These are phyloP conservation scores for Encarsia formosa DNA, from an alignment of 2,888 invertebrate genomes.

Conservation along the genomic window DNA sequence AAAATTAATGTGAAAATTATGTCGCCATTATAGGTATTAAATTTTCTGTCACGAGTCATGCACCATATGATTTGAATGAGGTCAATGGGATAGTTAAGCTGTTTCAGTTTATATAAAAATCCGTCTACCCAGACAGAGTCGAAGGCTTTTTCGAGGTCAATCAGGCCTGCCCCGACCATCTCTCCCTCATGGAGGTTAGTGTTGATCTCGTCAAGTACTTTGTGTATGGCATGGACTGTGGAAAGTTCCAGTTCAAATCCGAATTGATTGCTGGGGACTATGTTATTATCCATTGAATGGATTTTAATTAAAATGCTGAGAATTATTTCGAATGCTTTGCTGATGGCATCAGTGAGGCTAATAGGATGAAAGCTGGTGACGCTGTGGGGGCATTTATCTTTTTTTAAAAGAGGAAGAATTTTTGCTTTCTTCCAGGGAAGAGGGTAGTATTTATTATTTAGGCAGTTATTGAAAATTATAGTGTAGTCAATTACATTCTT, in stretches of 20 bases:
- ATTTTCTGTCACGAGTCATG: conserved; percentile 15
- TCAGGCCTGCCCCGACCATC: conserved; percentile 12
- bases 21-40: not conserved
- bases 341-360: conserved; percentile 29
- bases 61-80: conserved; percentile 7
- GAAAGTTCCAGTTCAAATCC: conserved; percentile 25
- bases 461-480: conserved; percentile 26
- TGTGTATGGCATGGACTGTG: conserved; percentile 25
- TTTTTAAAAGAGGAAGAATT: conserved; percentile 26
- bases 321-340: conserved; percentile 30
- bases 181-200: conserved; percentile 2
- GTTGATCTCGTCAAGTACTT: conserved; percentile 8
- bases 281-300: conserved; percentile 7
- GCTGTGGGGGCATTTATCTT: conserved; percentile 6
- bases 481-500: not conserved
- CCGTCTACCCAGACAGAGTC: conserved; percentile 25
- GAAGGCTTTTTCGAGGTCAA: conserved; percentile 25
- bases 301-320: conserved; percentile 13
- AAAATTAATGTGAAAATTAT: not conserved
- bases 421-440: conserved; percentile 30
- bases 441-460: conserved; percentile 36
- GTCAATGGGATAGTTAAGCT: conserved; percentile 13
- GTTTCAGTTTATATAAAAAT: conserved; percentile 16
- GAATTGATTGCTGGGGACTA: conserved; percentile 27
- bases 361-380: conserved; percentile 28